phyloP scores from a whole-genome alignment of 2,888 invertebrate genomes.

The Cordilura impudica region DNA sequence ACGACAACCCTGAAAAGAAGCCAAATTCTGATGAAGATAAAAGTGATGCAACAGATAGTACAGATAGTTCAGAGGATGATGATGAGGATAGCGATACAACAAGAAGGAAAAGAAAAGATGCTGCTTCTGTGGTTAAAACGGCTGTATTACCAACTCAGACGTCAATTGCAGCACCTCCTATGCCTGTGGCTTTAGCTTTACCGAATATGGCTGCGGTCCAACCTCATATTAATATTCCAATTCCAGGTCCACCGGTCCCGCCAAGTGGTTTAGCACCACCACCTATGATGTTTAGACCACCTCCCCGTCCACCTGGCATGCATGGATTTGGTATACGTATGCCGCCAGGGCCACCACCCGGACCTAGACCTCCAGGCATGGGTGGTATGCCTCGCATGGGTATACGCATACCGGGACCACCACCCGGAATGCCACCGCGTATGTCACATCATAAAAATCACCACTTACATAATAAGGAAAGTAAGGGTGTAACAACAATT shows the following conservation, averaged over 20 bases:
- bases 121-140: not conserved
- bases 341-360: constrained; percentile 79
- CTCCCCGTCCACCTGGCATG: constrained; percentile 79
- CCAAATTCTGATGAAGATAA: constrained; percentile 43
- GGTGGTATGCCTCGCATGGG: constrained; percentile 80
- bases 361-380: constrained; percentile 80
- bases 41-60: constrained; percentile 48
- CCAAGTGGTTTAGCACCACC: constrained; percentile 78
- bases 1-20: constrained; percentile 56
- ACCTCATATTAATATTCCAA: constrained; percentile 66
- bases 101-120: constrained; percentile 43
- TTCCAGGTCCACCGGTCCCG: constrained; percentile 75
- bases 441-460: constrained; percentile 76
- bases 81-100: constrained; percentile 54
- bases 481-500: constrained; percentile 88
- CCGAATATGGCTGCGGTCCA: constrained; percentile 65
- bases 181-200: constrained; percentile 47
- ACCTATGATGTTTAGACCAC: constrained; percentile 80
- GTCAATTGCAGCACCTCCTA: constrained; percentile 44
- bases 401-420: constrained; percentile 83
- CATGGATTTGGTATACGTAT: constrained; percentile 74
- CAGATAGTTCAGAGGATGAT: constrained; percentile 55
- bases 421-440: constrained; percentile 81
- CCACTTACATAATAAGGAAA: constrained; percentile 82
- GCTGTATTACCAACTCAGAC: constrained; percentile 63